Conservation (phyloP, 2,797 vertebrate species). For the Australoheros facetus region DNA sequence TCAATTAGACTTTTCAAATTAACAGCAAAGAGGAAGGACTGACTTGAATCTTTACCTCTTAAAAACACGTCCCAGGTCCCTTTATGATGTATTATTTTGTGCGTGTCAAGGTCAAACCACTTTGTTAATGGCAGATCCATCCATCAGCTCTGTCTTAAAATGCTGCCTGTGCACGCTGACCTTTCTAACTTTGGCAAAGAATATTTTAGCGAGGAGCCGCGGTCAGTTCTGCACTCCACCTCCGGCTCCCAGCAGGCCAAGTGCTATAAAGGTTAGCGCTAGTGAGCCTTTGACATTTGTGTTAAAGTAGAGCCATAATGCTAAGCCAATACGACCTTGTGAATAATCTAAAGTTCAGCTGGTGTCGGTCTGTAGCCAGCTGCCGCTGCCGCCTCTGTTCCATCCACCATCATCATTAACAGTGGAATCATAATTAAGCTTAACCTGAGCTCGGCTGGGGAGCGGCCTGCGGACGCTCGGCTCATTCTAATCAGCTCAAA, state of each 20-base stretch:
- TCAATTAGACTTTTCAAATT: not conserved
- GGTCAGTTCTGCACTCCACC: slow-evolving; percentile 41
- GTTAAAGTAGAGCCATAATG: slow-evolving; percentile 28
- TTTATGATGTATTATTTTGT: not conserved
- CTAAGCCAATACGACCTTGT: slow-evolving; percentile 49
- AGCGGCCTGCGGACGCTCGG: slow-evolving; percentile 3
- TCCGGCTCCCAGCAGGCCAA: slow-evolving; percentile 34
- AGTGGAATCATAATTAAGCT: slow-evolving; percentile 51
- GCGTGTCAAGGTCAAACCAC: not conserved
- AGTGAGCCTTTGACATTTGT: slow-evolving; percentile 52
- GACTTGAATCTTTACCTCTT: not conserved
- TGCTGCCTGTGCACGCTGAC: slow-evolving; percentile 35
- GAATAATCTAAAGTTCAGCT: slow-evolving; percentile 57
- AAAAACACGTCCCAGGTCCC: not conserved
- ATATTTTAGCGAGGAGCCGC: not conserved
- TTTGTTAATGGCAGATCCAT: not conserved
- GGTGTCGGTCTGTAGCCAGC: slow-evolving; percentile 41
- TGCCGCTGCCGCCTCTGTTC: slow-evolving; percentile 29
- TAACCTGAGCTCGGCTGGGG: slow-evolving; percentile 40
- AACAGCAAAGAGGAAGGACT: not conserved
- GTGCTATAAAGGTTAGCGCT: slow-evolving; percentile 45
- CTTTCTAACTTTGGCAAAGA: slow-evolving; percentile 46
- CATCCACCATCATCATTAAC: slow-evolving; percentile 51
- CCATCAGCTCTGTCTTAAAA: slow-evolving; percentile 27
- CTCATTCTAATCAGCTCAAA: slow-evolving; percentile 49